A percentile compares a stretch with the other conserved stretches of the same genome.
phyloP scores from a whole-genome alignment of 2,113 vertebrate species.

The Spheniscus mendiculus region DNA sequence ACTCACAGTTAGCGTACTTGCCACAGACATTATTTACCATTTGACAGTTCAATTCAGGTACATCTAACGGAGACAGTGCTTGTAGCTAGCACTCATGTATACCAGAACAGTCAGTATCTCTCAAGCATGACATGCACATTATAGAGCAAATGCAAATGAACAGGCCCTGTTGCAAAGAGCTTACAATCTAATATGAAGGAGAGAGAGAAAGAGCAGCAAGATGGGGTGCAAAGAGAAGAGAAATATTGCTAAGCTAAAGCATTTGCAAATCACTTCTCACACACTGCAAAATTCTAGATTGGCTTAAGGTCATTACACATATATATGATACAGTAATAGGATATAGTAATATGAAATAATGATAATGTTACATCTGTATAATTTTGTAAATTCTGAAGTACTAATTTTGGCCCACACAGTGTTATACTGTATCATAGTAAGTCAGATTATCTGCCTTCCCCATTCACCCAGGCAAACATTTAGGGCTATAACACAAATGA shows the following conservation, averaged over 20 bases:
- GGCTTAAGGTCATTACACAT: neutral
- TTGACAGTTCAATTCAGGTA: constrained; percentile 66
- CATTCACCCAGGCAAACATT: neutral
- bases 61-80: neutral
- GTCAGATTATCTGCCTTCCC: neutral
- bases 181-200: neutral
- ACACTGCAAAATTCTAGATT: neutral
- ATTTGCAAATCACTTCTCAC: neutral
- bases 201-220: neutral
- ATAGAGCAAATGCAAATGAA: constrained; percentile 55
- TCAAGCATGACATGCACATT: constrained; percentile 42
- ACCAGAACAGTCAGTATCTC: constrained; percentile 40
- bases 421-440: neutral
- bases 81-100: constrained; percentile 23
- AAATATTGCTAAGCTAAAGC: neutral
- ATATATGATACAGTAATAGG: neutral
- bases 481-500: neutral
- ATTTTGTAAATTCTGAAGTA: neutral
- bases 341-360: neutral
- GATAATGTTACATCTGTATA: neutral
- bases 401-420: neutral
- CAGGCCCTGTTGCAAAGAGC: neutral
- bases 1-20: constrained; percentile 32
- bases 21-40: constrained; percentile 51
- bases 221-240: fast-evolving